phyloP scores from a whole-genome alignment of 1,140 invertebrate genomes.

The Listronotus bonariensis region DNA sequence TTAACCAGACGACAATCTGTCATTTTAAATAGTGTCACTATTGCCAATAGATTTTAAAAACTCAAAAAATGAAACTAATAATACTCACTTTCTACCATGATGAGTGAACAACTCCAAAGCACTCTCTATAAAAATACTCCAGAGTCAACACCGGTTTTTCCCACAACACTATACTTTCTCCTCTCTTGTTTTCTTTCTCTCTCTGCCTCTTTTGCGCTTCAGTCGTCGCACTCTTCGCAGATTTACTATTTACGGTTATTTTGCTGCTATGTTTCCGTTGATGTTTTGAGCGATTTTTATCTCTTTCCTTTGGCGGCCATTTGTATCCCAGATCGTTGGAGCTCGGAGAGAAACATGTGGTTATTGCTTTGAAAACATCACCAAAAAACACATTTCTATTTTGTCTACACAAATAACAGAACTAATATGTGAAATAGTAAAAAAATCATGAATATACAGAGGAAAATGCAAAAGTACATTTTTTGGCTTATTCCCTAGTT shows the following conservation, averaged over 20 bases:
- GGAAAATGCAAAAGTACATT: too few species aligned
- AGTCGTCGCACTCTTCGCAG: slow-evolving; percentile 10
- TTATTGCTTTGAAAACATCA: too few species aligned
- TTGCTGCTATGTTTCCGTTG: slow-evolving; percentile 39
- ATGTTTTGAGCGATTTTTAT: slow-evolving; percentile 23
- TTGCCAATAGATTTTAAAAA: too few species aligned
- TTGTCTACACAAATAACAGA: too few species aligned
- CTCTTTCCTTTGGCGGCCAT: slow-evolving; percentile 52
- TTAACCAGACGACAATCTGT: too few species aligned
- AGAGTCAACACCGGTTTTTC: slow-evolving; percentile 80
- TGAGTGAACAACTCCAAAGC: slow-evolving; percentile 64
- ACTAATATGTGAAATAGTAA: too few species aligned
- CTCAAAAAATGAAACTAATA: too few species aligned
- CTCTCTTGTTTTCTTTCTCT: slow-evolving; percentile 58
- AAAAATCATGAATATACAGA: too few species aligned
- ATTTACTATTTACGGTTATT: slow-evolving; percentile 30
- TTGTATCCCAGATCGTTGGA: slow-evolving; percentile 56
- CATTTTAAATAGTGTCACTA: too few species aligned
- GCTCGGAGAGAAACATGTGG: slow-evolving; percentile 44
- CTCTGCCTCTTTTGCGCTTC: slow-evolving; percentile 42
- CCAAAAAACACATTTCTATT: too few species aligned
- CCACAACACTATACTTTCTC: slow-evolving; percentile 82
- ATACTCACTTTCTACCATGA: slow-evolving; percentile 60
- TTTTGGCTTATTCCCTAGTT: too few species aligned
- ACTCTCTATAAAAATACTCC: slow-evolving; percentile 82